Evolutionary conservation across 2,113 vertebrate genomes (phyloP), one percentile per base, ranked within the genome.

Genomic region (Dissostichus mawsoni): DNA sequence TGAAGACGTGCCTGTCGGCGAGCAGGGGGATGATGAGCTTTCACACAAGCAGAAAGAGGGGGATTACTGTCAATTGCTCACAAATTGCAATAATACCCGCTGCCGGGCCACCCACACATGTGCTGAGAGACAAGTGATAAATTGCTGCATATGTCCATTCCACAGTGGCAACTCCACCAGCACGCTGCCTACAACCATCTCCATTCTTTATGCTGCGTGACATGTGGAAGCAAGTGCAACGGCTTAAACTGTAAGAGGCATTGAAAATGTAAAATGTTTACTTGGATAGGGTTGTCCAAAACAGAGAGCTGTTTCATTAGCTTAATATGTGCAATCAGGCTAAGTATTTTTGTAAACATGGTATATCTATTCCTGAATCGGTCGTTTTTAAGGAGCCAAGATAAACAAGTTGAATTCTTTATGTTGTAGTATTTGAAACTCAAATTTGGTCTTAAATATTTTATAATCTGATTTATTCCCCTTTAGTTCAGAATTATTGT

Each of bases 11-110:
- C 78, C 81, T 78, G 57, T 48, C 25, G 41, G 77, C 69, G 8
- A 57, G 78, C 76, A 48, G 74, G 59, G 80, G 72, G 79, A 87
- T 90, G 87, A 88, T 76, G 87, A 85, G 86, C 84, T 79, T 87
- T 88, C 74, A 85, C 87, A 82, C 75, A 72, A 76, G 85, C 88
- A 91, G 82, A 84, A 78, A 89, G 84, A 82, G 58, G 59, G 50
- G 91, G 92, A 94, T 95, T 95, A 94, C 85, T 81, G 86, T 93
- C 92, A 91, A 91, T 92, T 92, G 90, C 91, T 92, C 82, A 84
- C 75, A 94, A 95, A 94, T 92, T 93, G 90, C 89, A 92, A 90
- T 93, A 92, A 92, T 92, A 90, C 85, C 77, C 73, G 8, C 63
- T 71, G 84, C 77, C 3, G 84, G 94, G 87, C 94, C 94, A 95